Conservation (phyloP, 2,113 vertebrate genomes). For the Deroptyus accipitrinus region DNA sequence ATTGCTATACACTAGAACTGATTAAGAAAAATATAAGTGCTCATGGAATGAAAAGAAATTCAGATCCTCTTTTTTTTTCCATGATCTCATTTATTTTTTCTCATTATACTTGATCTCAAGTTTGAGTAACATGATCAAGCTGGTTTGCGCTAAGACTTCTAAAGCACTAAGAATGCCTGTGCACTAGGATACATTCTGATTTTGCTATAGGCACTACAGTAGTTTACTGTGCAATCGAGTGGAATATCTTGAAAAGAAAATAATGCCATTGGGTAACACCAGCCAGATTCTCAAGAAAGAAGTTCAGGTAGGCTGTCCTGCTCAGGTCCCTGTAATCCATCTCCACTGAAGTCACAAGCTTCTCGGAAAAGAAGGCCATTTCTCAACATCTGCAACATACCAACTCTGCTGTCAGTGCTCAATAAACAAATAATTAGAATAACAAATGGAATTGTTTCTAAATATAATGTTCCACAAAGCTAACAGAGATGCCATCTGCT, state of each 20-base stretch:
- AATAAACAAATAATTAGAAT: conserved; percentile 36
- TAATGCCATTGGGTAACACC: not conserved
- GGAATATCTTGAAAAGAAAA: not conserved
- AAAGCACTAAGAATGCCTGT: not conserved
- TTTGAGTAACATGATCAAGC: not conserved
- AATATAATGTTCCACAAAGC: conserved; percentile 34
- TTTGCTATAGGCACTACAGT: not conserved
- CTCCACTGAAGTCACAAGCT: not conserved
- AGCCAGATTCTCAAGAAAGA: not conserved
- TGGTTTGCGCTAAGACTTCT: not conserved
- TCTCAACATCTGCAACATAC: not conserved
- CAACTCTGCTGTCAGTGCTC: not conserved
- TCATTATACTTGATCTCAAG: not conserved
- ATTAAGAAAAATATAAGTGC: not conserved
- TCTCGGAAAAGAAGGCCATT: not conserved
- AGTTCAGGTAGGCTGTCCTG: not conserved
- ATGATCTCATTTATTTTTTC: not conserved
- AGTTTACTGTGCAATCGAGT: not conserved
- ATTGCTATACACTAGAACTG: not conserved
- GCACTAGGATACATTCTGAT: not conserved
- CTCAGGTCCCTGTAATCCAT: not conserved
- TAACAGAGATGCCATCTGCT: conserved; percentile 48
- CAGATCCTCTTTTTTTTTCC: not conserved
- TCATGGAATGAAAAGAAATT: not conserved
- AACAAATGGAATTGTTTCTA: conserved; percentile 50